A percentile compares a stretch with the other conserved stretches of the same genome.
phyloP scores from a whole-genome alignment of 2,888 invertebrate species.

The Mesorhabditis spiculigera region DNA sequence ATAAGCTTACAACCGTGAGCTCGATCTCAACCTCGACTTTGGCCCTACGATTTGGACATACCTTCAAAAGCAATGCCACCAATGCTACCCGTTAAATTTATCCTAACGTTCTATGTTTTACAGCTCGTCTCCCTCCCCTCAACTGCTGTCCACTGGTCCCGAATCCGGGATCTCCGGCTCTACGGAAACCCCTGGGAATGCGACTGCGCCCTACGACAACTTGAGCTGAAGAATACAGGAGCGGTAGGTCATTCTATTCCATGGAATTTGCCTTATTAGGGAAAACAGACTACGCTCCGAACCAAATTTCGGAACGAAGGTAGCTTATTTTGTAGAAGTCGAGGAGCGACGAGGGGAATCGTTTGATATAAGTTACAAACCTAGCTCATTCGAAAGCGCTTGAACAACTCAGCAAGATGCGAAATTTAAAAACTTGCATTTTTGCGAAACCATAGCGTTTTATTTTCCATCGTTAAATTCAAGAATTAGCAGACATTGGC shows the following conservation, averaged over 20 bases:
- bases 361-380: no score
- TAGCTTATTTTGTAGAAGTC: no score
- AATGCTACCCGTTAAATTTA: neutral
- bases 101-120: neutral
- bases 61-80: constrained; percentile 3
- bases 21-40: constrained; percentile 14
- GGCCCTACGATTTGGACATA: neutral
- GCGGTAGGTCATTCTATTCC: neutral
- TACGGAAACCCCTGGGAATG: constrained; percentile 36
- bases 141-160: neutral
- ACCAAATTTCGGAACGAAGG: no score
- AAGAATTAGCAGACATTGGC: no score
- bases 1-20: constrained; percentile 6
- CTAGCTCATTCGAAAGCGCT: no score
- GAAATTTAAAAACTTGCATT: no score
- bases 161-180: constrained; percentile 14
- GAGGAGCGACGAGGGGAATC: no score
- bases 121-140: constrained; percentile 3
- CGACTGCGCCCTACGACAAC: constrained; percentile 27
- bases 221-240: constrained; percentile 14
- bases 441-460: no score
- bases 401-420: no score
- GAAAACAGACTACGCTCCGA: no score
- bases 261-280: no score
- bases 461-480: no score